phyloP scores from a whole-genome alignment of 2,113 vertebrate species.

The Barnardius zonarius region DNA sequence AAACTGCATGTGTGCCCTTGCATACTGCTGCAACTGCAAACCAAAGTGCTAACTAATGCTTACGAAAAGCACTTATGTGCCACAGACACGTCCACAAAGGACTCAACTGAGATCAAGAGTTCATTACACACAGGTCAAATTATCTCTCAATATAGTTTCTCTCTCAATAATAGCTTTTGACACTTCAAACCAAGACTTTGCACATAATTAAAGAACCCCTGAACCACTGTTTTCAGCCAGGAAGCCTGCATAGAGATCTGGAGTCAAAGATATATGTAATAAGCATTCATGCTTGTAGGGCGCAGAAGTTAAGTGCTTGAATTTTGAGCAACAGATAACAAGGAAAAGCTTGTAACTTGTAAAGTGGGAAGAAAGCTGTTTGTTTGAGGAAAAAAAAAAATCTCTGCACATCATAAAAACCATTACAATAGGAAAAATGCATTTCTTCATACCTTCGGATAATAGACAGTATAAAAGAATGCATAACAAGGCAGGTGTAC shows the following conservation, averaged over 20 bases:
- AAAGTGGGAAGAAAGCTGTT: not conserved
- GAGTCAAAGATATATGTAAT: not conserved
- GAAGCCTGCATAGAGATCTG: not conserved
- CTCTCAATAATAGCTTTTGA: not conserved
- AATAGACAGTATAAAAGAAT: not conserved
- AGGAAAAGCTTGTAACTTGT: not conserved
- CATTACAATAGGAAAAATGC: not conserved
- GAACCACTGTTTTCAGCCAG: not conserved
- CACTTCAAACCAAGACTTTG: not conserved
- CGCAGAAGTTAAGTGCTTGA: not conserved
- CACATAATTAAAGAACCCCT: not conserved
- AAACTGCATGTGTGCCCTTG: fast-evolving
- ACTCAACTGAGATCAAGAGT: not conserved
- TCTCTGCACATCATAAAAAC: not conserved
- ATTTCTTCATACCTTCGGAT: not conserved
- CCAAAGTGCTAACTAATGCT: not conserved
- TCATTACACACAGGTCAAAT: not conserved
- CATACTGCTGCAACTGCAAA: not conserved
- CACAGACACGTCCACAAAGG: not conserved
- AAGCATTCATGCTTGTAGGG: not conserved
- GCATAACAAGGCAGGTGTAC: not conserved
- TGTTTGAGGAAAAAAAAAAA: not conserved
- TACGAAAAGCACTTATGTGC: not conserved
- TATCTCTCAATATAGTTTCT: not conserved
- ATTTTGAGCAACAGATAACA: not conserved